phyloP scores from a whole-genome alignment of 2,888 invertebrate species.

The Boloria selene region DNA sequence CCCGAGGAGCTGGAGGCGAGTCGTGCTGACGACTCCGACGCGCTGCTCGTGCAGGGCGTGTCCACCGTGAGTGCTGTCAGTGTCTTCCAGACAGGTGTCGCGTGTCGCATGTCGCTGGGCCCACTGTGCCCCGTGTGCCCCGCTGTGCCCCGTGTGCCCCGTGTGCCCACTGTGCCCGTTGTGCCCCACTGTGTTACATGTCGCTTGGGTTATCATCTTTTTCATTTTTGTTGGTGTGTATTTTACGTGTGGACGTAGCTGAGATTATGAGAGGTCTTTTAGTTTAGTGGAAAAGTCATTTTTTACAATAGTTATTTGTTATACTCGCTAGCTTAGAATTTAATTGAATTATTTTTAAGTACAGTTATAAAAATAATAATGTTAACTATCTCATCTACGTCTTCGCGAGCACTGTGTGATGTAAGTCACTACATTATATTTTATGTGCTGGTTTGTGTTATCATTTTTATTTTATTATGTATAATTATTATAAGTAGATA shows the following conservation, averaged over 20 bases:
- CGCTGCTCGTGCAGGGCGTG: conserved; percentile 82
- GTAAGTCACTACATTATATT: too few relatives aligned
- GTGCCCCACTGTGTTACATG: conserved; percentile 14
- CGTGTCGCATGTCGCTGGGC: conserved; percentile 46
- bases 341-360: too few relatives aligned
- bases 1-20: conserved; percentile 79
- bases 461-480: too few relatives aligned
- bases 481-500: too few relatives aligned
- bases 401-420: too few relatives aligned
- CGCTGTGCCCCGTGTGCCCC: conserved; percentile 15
- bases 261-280: background rate
- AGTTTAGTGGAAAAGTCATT: too few relatives aligned
- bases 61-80: conserved; percentile 84
- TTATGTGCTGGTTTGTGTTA: too few relatives aligned
- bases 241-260: background rate
- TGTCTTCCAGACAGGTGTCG: conserved; percentile 54
- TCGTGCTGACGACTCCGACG: conserved; percentile 75
- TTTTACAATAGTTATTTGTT: too few relatives aligned
- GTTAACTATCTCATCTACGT: too few relatives aligned
- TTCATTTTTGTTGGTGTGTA: background rate
- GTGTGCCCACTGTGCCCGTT: conserved; percentile 30
- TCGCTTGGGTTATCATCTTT: background rate
- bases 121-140: conserved; percentile 41
- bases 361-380: too few relatives aligned
- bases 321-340: too few relatives aligned